Base-by-base conservation (phyloP, 2,113 vertebrate species). In the Pterocles orientalis region DNA sequence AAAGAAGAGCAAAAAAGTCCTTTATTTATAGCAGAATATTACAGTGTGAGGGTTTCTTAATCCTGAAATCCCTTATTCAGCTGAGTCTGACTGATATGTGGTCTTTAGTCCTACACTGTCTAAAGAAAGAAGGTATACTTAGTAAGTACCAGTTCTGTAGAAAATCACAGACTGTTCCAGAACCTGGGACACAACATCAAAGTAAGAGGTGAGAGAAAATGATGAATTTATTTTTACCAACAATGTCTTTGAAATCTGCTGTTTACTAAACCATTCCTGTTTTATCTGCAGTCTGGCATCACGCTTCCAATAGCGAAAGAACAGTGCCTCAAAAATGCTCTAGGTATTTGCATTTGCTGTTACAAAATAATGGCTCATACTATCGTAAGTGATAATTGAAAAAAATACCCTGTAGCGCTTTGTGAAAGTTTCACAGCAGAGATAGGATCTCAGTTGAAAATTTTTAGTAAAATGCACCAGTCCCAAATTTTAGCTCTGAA, bases 11-110 rank as follows among this genome's bases (percentile, higher is more conserved):
- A 76, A 69, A 82, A 36, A 80, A 36, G 8, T 26, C 10, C 25
- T 65, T 95, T 57, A 79, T 79, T 57, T 87, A 18, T 86, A 79
- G 64, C 56, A 80, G 29, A 92, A 70, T 64, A 89, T 86, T 96
- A 48, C 14, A 43, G 3, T 7, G 10, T 48, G n/a, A 92, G 3
- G 2, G 9, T 73, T 53, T 73, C 82, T 85, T 95, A 68, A 93
- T 84, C 23, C 18, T 68, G 26, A 87, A 90, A 62, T 50, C 47
- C 76, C 43, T 79, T 39, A 69, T 62, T 94, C n/a, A 18, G 7
- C 68, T 61, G 75, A 43, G 12, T 45, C 13, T 89, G 36, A 68
- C 20, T 82, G 47, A 73, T 58, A 34, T 2, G 9, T 18, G 61
- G 36, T 76, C 25, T 73, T 73, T 57, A 77, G 24, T 14, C 4